These are phyloP conservation scores for Oscheius onirici DNA, from an alignment of 2,888 invertebrate species.

Conservation along the genomic window DNA sequence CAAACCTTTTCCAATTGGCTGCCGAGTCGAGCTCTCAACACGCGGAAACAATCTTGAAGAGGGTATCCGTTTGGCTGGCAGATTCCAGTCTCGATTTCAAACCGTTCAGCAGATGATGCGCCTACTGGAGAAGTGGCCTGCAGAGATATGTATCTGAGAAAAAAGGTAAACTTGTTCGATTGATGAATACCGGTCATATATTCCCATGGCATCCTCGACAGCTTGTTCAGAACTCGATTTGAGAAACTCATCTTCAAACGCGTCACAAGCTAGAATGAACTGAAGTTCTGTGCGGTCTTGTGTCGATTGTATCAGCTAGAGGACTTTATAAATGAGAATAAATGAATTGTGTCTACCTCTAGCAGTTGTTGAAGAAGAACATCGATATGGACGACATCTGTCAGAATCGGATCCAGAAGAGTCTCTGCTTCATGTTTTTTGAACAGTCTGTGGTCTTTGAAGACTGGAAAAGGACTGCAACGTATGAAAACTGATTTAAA, in stretches of 20 bases:
- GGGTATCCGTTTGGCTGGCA: conserved; percentile 11
- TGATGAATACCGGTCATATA: conserved; percentile 22
- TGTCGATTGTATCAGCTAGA: too few relatives aligned
- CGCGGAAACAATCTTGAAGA: not conserved
- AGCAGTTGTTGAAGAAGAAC: conserved; percentile 9
- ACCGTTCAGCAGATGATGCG: conserved; percentile 1
- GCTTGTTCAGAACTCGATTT: conserved; percentile 5
- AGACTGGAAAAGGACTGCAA: conserved; percentile 6
- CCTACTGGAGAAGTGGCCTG: conserved; percentile 3
- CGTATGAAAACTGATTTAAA: not conserved
- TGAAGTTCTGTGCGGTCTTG: conserved; percentile 8
- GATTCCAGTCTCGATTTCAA: conserved; percentile 13
- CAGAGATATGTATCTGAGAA: conserved; percentile 19
- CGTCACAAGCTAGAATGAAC: conserved; percentile 22
- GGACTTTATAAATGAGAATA: not conserved
- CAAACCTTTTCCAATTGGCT: not conserved
- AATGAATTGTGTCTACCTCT: not conserved
- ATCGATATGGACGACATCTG: conserved; percentile 16
- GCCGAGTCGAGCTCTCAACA: not conserved
- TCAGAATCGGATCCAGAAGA: not conserved
- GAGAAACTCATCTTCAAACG: conserved; percentile 16
- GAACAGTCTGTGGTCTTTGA: not conserved
- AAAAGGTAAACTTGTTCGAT: not conserved
- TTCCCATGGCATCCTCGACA: conserved; percentile 15
- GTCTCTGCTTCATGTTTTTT: conserved; percentile 15